Percentiles rank a stretch among this genome's conserved stretches.
Conservation (phyloP, 2,888 invertebrate genomes). For the Bibio marci region DNA sequence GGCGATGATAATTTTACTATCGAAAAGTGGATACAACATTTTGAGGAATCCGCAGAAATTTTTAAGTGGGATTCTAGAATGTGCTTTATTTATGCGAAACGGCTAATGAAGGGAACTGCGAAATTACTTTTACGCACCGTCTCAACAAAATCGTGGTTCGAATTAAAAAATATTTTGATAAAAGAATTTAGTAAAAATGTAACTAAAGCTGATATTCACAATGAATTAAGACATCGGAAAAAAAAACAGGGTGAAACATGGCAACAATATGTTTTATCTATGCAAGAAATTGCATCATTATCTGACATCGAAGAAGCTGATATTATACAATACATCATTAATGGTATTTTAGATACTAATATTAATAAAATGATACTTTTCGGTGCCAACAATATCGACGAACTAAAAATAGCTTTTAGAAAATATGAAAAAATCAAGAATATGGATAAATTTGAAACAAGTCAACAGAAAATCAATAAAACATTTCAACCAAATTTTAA, state of each 20-base stretch:
- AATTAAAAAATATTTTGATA: constrained; percentile 11
- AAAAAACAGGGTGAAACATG: constrained; percentile 12
- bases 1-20: not conserved
- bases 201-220: constrained; percentile 8
- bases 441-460: too few species aligned
- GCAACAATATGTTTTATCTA: constrained; percentile 14
- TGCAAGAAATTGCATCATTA: constrained; percentile 15
- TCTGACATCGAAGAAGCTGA: constrained; percentile 13
- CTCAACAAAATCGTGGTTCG: not conserved
- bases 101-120: not conserved
- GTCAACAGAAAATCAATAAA: not conserved
- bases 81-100: not conserved
- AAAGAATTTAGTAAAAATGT: constrained; percentile 12
- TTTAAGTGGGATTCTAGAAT: not conserved
- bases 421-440: not conserved
- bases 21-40: not conserved
- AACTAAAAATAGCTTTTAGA: constrained; percentile 10
- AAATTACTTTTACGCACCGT: not conserved
- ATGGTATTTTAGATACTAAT: constrained; percentile 14
- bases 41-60: not conserved
- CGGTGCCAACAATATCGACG: constrained; percentile 10
- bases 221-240: constrained; percentile 11
- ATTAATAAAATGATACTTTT: constrained; percentile 13
- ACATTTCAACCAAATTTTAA: not conserved
- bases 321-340: constrained; percentile 16